These are phyloP conservation scores for Anoplius nigerrimus DNA, from an alignment of 2,888 invertebrate genomes.

Conservation along the genomic window DNA sequence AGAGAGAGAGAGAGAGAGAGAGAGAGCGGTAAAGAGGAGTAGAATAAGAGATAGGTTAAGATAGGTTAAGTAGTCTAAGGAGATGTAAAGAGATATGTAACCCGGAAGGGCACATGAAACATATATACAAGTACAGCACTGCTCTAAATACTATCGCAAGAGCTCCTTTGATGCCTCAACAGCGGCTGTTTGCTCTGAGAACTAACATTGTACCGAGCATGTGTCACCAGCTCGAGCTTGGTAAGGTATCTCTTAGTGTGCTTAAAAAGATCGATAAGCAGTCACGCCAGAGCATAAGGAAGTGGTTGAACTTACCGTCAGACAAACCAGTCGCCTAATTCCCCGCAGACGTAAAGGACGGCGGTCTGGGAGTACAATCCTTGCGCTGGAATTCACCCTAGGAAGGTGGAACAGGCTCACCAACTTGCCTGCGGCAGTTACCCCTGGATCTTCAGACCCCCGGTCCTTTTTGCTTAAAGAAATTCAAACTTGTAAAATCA, in stretches of 20 bases:
- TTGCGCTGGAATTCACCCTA: no score
- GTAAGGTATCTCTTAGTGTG: neutral
- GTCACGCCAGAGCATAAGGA: slow-evolving; percentile 1
- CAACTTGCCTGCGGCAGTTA: no score
- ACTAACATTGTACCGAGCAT: slow-evolving; percentile 21
- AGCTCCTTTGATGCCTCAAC: slow-evolving; percentile 45
- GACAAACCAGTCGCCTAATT: slow-evolving; percentile 32
- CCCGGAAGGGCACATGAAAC: neutral
- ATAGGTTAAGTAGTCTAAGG: no score
- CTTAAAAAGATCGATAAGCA: slow-evolving; percentile 8
- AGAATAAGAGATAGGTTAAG: no score
- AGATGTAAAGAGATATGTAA: no score
- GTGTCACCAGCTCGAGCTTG: slow-evolving; percentile 15
- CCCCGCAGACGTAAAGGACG: slow-evolving; percentile 22
- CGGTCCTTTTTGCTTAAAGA: no score
- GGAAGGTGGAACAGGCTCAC: no score
- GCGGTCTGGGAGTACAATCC: slow-evolving; percentile 7
- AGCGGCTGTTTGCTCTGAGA: slow-evolving; percentile 37
- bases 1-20: no score
- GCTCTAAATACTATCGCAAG: slow-evolving; percentile 1
- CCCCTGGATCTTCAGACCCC: no score
- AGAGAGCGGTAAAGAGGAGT: no score
- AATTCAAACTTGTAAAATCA: no score
- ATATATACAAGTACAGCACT: neutral
- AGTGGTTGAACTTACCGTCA: slow-evolving; percentile 22